Evolutionary conservation across 2,113 vertebrate genomes (phyloP).

Genomic region (Mus musculus): DNA sequence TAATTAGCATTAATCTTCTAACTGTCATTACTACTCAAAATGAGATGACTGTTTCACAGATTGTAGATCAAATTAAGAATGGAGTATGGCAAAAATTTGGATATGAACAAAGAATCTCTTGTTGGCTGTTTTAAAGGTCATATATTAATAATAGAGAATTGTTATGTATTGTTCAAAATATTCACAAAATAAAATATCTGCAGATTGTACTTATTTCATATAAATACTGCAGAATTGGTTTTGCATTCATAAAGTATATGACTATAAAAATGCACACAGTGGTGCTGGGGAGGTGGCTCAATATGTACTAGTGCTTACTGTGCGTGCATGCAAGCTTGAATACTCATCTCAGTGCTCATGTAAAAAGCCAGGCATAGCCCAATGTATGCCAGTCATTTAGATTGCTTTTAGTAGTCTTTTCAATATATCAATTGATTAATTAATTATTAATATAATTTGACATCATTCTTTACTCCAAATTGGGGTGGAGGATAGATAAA

Average conservation of each 20-base stretch:
- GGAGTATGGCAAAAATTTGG: background rate
- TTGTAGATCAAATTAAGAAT: background rate
- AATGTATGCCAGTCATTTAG: too few species aligned
- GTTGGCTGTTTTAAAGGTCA: background rate
- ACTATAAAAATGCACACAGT: background rate
- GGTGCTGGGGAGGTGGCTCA: background rate
- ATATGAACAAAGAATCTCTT: background rate
- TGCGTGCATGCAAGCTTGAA: background rate
- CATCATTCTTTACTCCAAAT: background rate
- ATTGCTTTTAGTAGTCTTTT: background rate
- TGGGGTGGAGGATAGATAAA: background rate
- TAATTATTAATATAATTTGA: background rate
- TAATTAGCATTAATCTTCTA: background rate
- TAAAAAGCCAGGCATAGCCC: background rate
- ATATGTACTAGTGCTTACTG: background rate
- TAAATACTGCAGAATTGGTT: background rate
- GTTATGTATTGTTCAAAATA: background rate
- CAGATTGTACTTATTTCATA: background rate
- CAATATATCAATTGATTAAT: background rate
- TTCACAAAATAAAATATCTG: background rate
- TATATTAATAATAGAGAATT: background rate
- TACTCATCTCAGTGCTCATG: too few species aligned
- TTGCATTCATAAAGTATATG: background rate
- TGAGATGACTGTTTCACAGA: background rate
- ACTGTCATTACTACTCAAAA: background rate